Evolutionary conservation across 2,797 vertebrate genomes (phyloP), one percentile per base, ranked within the genome.

Genomic region (Hydrolagus colliei): DNA sequence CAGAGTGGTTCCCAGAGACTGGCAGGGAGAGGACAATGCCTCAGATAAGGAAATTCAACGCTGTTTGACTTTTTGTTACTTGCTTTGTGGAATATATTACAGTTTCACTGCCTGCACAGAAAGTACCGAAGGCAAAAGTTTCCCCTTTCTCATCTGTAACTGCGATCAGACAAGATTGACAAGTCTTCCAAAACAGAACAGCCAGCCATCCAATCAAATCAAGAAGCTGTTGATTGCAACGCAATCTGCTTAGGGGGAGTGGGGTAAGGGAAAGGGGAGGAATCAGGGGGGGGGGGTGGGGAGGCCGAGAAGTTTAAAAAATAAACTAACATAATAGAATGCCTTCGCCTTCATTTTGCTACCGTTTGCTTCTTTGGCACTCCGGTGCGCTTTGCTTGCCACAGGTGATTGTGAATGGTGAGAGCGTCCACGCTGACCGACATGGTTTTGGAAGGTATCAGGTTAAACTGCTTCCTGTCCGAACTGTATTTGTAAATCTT

Each of bases 401-500:
- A 99, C 92, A 98, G 89, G 90, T 98, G 96, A 93, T 96, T 98
- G 86, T 98, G 97, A 86, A 99, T 98, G 0, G 97, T 99, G 85
- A 99, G 92, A 0, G 97, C 97, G 1, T 99, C 97, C 92, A 99
- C 97, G 0, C 97, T 99, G 90, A 96, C 97, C 0, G 97, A 99
- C 94, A 99, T 96, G 86, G 97, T 99, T 92, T 98, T 98, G 93
- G 97, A 96, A 0, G 97, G 97, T 87, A 99, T 99, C 90, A 96
- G 92, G 0, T 93, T 98, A 86, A 99, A 99, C 93, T 98, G 97
- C 91, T 98, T 99, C 1, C 97, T 94, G 93, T 98, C 97, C 0
- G 97, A 99, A 91, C 94, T 99, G 93, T 99, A 99, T 89, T 99
- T 99, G 88, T 99, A 99, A 85, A 99, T 94, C 91, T 97, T 99